These are phyloP conservation scores for Caenorhabditis auriculariae DNA, from an alignment of 2,888 invertebrate genomes.

Conservation along the genomic window DNA sequence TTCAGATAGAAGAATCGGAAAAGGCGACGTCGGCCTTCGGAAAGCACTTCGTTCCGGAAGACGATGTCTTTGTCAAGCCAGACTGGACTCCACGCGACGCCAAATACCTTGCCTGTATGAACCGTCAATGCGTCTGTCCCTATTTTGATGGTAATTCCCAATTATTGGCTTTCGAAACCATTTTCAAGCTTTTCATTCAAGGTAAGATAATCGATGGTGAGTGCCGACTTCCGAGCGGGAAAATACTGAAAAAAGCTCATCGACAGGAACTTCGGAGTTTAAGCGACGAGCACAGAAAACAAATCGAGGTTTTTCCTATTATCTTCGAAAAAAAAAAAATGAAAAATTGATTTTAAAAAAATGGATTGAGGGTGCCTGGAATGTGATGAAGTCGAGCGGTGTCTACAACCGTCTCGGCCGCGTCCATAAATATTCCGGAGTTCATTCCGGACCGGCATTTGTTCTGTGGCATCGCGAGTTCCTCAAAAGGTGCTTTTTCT, in stretches of 20 bases:
- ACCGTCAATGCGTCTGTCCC: slow-evolving; percentile 46
- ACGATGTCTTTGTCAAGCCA: slow-evolving; percentile 30
- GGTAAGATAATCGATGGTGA: slow-evolving; percentile 8
- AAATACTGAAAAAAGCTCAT: slow-evolving; percentile 37
- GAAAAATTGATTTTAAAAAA: not conserved
- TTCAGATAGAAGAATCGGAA: slow-evolving; percentile 28
- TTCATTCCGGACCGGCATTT: slow-evolving; percentile 58
- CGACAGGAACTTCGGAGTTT: slow-evolving; percentile 39
- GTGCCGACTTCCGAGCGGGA: slow-evolving; percentile 33
- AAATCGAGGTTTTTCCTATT: not conserved
- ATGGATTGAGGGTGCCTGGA: slow-evolving; percentile 35
- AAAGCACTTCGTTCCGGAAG: slow-evolving; percentile 45
- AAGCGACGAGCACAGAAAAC: slow-evolving; percentile 30
- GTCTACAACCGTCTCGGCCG: slow-evolving; percentile 44
- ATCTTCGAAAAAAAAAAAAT: not conserved
- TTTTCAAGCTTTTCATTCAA: not conserved
- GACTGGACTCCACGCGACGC: slow-evolving; percentile 29
- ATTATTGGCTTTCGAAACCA: not conserved
- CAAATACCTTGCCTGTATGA: slow-evolving; percentile 46
- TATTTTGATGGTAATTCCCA: slow-evolving; percentile 32
- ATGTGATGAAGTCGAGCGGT: slow-evolving; percentile 45
- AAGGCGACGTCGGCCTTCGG: slow-evolving; percentile 37
- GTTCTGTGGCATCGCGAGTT: slow-evolving; percentile 58
- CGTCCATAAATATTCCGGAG: slow-evolving; percentile 53
- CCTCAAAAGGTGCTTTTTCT: slow-evolving; percentile 49